Evolutionary conservation across 2,888 invertebrate species (phyloP), one percentile per base, ranked within the genome.

Genomic region (Frankliniella intonsa): DNA sequence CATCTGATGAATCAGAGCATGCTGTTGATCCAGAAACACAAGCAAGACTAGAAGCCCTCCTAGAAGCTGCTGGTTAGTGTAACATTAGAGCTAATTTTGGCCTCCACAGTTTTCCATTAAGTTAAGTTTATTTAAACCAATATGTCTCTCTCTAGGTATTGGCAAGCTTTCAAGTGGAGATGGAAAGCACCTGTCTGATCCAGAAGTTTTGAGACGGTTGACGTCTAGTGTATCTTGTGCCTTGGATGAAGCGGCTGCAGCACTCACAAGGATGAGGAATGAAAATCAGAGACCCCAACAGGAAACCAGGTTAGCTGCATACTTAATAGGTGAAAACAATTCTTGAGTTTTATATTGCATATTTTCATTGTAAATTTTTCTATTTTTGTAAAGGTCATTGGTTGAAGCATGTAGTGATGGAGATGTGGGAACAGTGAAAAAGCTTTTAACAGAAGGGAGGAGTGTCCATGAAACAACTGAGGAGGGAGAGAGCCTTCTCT

Each of bases 401-500:
- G 96, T 96, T 84, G 97, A 97, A 89, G 97, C 97, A 84, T 97
- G 97, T 87, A 95, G 95, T 84, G 97, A 97, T 90, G 97, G 97
- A 85, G 97, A 98, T 91, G 96, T 97, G 83, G 94, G 94, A 85
- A 95, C 97, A 27, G 97, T 98, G 82, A 93, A 95, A 86, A 95
- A 96, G 88, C 91, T 98, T 84, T 91, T 98, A 83, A 96, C 96
- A 81, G 97, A 98, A 89, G 97, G 97, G 81, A 92, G 96, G 83
- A 96, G 95, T 86, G 95, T 97, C 84, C 96, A 97, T 91, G 98
- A 98, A 90, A 97, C 97, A 84, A 97, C 97, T 83, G 98, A 98
- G 89, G 98, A 98, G 89, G 98, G 98, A 85, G 98, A 99, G 89
- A 97, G 97, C 87, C 90, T 99, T 84, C 91, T 99, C 84, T 97